Conservation (phyloP, 2,797 vertebrate species). For the Karalla daura region DNA sequence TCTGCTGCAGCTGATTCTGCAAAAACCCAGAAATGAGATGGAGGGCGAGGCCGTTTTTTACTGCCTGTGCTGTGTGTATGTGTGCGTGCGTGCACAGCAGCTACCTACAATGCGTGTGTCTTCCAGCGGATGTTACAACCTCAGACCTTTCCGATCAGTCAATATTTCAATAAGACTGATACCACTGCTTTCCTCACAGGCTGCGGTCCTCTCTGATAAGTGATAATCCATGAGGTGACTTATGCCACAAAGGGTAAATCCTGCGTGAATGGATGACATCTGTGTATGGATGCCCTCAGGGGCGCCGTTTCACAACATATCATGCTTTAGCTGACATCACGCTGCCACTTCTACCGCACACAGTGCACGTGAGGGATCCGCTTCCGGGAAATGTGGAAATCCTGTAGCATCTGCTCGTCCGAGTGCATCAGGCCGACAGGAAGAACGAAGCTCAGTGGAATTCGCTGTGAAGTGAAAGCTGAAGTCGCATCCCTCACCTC, state of each 20-base stretch:
- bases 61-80: background rate
- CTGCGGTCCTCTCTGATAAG: constrained; percentile 28
- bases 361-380: constrained; percentile 1
- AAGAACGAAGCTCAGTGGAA: constrained; percentile 5
- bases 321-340: constrained; percentile 34
- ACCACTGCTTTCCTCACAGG: constrained; percentile 35
- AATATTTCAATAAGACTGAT: constrained; percentile 50
- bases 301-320: constrained; percentile 24
- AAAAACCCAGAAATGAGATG: constrained; percentile 58
- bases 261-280: constrained; percentile 25
- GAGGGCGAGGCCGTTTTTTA: constrained; percentile 14
- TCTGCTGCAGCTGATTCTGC: constrained; percentile 71
- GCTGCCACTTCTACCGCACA: background rate
- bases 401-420: constrained; percentile 22
- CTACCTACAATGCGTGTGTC: background rate
- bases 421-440: constrained; percentile 8
- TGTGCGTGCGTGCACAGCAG: background rate
- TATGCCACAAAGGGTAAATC: constrained; percentile 37
- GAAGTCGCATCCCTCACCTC: constrained; percentile 23
- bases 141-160: constrained; percentile 42
- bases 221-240: constrained; percentile 42
- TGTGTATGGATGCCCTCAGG: constrained; percentile 30
- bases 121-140: constrained; percentile 30
- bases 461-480: constrained; percentile 6
- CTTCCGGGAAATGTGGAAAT: constrained; percentile 16